Percentiles rank a stretch among this genome's conserved stretches.
Conservation (phyloP, 2,888 invertebrate genomes). For the Eupithecia subumbrata region DNA sequence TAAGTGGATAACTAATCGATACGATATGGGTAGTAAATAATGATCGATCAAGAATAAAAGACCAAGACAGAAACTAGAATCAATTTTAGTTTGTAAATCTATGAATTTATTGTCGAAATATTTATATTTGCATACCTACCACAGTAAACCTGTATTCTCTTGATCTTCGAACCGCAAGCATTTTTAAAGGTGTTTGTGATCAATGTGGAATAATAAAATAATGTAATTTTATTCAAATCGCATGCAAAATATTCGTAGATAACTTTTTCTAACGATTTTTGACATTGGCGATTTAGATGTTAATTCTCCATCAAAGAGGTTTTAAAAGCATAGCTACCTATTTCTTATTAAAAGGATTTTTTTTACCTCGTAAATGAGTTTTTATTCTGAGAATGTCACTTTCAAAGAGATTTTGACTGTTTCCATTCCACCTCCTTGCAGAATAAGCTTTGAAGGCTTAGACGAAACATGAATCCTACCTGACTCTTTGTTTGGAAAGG, state of each 20-base stretch:
- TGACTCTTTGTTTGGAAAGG: too few relatives aligned
- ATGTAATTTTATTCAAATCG: constrained; percentile 24
- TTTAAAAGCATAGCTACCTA: neutral
- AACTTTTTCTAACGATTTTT: constrained; percentile 4
- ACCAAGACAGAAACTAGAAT: neutral
- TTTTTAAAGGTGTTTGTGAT: constrained; percentile 35
- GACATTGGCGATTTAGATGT: constrained; percentile 10
- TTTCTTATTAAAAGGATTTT: neutral
- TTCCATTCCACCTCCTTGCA: constrained; percentile 1
- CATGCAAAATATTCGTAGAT: constrained; percentile 19
- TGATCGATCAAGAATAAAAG: constrained; percentile 7
- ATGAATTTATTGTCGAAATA: neutral
- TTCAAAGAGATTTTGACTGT: neutral
- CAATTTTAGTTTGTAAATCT: neutral
- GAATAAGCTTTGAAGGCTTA: neutral
- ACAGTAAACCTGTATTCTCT: constrained; percentile 72
- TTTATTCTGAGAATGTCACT: neutral
- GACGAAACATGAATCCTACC: too few relatives aligned
- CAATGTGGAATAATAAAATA: constrained; percentile 5
- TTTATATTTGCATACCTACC: constrained; percentile 60
- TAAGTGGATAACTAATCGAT: constrained; percentile 32
- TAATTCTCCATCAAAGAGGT: neutral
- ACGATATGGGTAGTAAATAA: neutral
- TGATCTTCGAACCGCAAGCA: constrained; percentile 64
- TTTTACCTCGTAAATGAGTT: neutral